These are phyloP conservation scores for Neosilurus mollespiculum DNA, from an alignment of 2,797 vertebrate genomes.

Conservation along the genomic window DNA sequence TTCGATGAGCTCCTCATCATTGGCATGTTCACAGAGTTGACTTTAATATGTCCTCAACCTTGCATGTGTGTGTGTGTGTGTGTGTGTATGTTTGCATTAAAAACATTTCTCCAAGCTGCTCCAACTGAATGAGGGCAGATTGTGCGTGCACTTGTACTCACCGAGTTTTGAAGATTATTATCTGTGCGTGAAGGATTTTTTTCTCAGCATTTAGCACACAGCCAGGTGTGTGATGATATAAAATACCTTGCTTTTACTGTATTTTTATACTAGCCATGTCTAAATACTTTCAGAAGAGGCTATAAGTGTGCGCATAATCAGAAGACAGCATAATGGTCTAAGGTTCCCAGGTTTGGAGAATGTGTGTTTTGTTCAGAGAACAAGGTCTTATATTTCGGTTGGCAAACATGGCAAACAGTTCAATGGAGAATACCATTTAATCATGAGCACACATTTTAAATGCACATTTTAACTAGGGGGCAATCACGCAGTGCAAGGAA, in stretches of 20 bases:
- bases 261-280: neutral
- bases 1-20: neutral
- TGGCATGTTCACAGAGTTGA: neutral
- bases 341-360: no score
- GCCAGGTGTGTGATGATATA: neutral
- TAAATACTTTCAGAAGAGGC: neutral
- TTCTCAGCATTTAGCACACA: neutral
- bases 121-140: constrained; percentile 39
- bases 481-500: no score
- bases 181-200: neutral
- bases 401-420: neutral
- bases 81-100: constrained; percentile 28
- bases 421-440: neutral
- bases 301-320: neutral
- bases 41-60: neutral
- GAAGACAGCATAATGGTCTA: neutral
- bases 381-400: neutral
- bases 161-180: constrained; percentile 1
- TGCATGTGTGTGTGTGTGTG: constrained; percentile 8
- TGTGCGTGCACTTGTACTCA: constrained; percentile 20
- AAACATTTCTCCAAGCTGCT: constrained; percentile 29
- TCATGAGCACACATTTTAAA: neutral
- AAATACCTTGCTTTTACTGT: neutral
- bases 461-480: no score
- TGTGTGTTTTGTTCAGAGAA: neutral